A percentile compares a stretch with the other conserved stretches of the same genome.
phyloP scores from a whole-genome alignment of 2,888 invertebrate genomes.

The Chaetoderma sp. region DNA sequence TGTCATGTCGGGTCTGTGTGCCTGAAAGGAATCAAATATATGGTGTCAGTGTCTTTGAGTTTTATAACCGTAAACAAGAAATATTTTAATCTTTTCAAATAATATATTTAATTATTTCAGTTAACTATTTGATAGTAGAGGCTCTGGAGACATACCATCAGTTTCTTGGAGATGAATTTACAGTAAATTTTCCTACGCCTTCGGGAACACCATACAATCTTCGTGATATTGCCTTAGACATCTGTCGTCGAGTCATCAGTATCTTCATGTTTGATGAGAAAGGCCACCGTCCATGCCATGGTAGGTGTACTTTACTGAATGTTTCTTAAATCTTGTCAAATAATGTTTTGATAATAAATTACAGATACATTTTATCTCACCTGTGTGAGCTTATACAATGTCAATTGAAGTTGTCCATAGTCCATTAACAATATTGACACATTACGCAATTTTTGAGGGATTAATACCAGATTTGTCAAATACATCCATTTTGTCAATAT shows the following conservation, averaged over 20 bases:
- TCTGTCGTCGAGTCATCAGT: constrained; percentile 36
- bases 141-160: constrained; percentile 49
- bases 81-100: background rate
- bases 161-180: constrained; percentile 59
- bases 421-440: too few relatives aligned
- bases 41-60: too few relatives aligned
- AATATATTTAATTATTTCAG: constrained; percentile 35
- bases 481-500: too few relatives aligned
- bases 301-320: constrained; percentile 38
- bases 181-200: constrained; percentile 64
- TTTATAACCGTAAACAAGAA: too few relatives aligned
- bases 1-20: too few relatives aligned
- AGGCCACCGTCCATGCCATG: constrained; percentile 59
- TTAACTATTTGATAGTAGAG: constrained; percentile 64
- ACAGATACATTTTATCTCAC: background rate
- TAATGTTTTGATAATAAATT: too few relatives aligned
- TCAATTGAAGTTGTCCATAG: background rate
- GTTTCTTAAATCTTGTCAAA: too few relatives aligned
- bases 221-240: constrained; percentile 25
- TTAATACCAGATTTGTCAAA: too few relatives aligned
- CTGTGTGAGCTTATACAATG: too few relatives aligned
- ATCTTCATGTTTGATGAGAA: constrained; percentile 54
- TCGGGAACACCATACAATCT: constrained; percentile 57
- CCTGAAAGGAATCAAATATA: too few relatives aligned
- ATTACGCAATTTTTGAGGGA: too few relatives aligned